Conservation (phyloP, 30 jellyfish, hydroid and myxozoan species). For the Haliclystus octoradiatus region DNA sequence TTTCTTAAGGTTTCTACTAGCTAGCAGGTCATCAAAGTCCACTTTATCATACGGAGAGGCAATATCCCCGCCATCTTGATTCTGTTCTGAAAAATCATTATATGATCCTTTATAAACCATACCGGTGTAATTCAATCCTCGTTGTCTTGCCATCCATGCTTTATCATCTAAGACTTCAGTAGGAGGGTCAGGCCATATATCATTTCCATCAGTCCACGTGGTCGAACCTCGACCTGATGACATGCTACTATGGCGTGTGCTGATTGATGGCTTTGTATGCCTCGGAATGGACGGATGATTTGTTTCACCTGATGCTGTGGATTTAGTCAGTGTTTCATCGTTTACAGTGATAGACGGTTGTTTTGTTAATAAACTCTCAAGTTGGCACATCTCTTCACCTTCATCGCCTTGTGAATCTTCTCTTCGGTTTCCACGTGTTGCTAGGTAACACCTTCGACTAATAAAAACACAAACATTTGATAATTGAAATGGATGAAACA, state of each 20-base stretch:
- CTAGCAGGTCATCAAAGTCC: no score
- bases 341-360: no score
- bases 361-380: no score
- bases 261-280: slow-evolving; percentile 23
- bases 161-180: slow-evolving; percentile 26
- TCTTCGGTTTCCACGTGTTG: slow-evolving; percentile 25
- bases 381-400: no score
- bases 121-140: not conserved
- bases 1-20: no score
- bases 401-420: slow-evolving; percentile 33
- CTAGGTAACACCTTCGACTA: slow-evolving; percentile 19
- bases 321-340: no score
- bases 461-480: not conserved
- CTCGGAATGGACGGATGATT: slow-evolving; percentile 14
- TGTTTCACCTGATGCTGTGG: slow-evolving; percentile 20
- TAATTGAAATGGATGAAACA: no score
- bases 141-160: not conserved
- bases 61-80: no score
- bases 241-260: slow-evolving; percentile 31
- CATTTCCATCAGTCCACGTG: slow-evolving; percentile 33
- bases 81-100: no score
- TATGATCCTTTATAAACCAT: not conserved
- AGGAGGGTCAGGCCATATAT: slow-evolving; percentile 64
- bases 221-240: slow-evolving; percentile 58
- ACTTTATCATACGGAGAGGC: no score